Evolutionary conservation across 1,140 invertebrate species (phyloP).

Genomic region (Drosophila biarmipes): DNA sequence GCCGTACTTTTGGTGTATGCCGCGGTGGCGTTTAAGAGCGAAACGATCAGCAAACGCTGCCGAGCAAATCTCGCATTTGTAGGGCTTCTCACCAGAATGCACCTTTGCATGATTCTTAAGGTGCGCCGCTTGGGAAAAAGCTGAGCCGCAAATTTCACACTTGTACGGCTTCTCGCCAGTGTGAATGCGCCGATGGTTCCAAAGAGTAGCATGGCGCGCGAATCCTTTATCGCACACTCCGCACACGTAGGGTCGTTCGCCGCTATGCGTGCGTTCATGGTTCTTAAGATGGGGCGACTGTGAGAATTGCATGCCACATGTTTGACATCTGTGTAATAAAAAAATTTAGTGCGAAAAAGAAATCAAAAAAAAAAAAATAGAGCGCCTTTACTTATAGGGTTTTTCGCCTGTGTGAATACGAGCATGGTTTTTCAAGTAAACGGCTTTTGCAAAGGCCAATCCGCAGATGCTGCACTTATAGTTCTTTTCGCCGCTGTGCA

Average conservation of each 20-base stretch:
- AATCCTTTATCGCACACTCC: constrained; percentile 96
- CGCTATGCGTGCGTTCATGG: constrained; percentile 96
- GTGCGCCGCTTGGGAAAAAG: constrained; percentile 94
- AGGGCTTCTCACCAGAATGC: constrained; percentile 90
- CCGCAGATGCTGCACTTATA: constrained; percentile 97
- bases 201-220: constrained; percentile 93
- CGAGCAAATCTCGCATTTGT: constrained; percentile 93
- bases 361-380: neutral
- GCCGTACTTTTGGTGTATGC: constrained; percentile 91
- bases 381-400: constrained; percentile 89
- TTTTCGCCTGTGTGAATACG: constrained; percentile 93
- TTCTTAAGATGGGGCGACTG: constrained; percentile 96
- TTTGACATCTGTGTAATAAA: constrained; percentile 87
- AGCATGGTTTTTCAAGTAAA: constrained; percentile 96
- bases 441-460: constrained; percentile 95
- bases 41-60: constrained; percentile 94
- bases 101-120: constrained; percentile 94
- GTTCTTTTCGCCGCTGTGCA: constrained; percentile 94
- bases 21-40: constrained; percentile 90
- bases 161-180: constrained; percentile 96
- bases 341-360: neutral
- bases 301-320: constrained; percentile 95
- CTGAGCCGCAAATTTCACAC: constrained; percentile 93
- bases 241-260: constrained; percentile 95
- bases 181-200: constrained; percentile 96